A percentile compares a stretch with the other conserved stretches of the same genome.
Conservation (phyloP, 2,113 vertebrate species). For the Hipposideros armiger region DNA sequence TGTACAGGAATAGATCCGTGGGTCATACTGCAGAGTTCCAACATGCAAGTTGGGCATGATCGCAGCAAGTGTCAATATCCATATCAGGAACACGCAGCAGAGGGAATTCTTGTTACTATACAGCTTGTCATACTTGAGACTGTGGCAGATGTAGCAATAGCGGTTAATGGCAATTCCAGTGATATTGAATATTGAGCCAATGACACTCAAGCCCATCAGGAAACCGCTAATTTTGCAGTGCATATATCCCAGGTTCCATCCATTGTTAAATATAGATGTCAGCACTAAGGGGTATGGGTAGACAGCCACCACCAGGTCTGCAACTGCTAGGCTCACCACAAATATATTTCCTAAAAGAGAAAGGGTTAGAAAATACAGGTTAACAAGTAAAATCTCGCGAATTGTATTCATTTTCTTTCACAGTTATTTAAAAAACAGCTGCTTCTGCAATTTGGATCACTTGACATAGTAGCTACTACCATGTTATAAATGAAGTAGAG, state of each 20-base stretch:
- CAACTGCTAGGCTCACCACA: conserved; percentile 94
- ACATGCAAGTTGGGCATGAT: conserved; percentile 95
- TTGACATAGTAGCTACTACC: fast-evolving
- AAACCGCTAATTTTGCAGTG: conserved; percentile 98
- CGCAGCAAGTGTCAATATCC: conserved; percentile 94
- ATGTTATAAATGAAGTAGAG: background rate
- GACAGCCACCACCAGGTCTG: conserved; percentile 97
- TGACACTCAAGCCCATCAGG: conserved; percentile 97
- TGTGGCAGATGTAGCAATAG: conserved; percentile 99
- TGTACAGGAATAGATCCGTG: conserved; percentile 96
- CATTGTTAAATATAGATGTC: conserved; percentile 94
- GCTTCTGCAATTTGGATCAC: background rate
- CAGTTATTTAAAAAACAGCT: background rate
- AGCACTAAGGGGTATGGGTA: conserved; percentile 97
- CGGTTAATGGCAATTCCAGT: conserved; percentile 97
- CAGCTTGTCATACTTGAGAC: conserved; percentile 94
- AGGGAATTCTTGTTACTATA: conserved; percentile 95
- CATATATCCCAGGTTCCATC: conserved; percentile 94
- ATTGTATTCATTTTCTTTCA: background rate
- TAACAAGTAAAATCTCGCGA: background rate
- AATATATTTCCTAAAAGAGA: conserved; percentile 93
- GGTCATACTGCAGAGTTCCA: conserved; percentile 95
- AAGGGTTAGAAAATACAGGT: background rate
- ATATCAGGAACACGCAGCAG: conserved; percentile 95
- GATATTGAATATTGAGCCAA: conserved; percentile 98